Evolutionary conservation across 2,113 vertebrate species (phyloP), one percentile per base, ranked within the genome.

Genomic region (Prionailurus bengalensis): DNA sequence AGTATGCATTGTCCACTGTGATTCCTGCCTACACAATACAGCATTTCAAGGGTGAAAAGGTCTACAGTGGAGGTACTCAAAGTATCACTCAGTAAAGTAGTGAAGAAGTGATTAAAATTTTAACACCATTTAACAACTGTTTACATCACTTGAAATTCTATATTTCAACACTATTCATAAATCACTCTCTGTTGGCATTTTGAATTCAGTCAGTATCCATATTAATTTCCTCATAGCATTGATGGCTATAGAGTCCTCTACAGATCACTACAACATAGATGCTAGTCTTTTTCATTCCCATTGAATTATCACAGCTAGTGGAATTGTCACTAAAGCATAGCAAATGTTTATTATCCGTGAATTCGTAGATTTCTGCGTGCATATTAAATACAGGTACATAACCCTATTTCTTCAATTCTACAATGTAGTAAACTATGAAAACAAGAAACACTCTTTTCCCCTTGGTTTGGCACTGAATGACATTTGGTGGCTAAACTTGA

Each of bases 101-200:
- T 85, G 29, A 68, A 89, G n/a, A 66, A 91, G 3, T 88, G 45
- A 94, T 94, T 68, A 95, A 33, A 92, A n/a, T 23, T 70, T 85
- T 95, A 9, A 89, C 92, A 70, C 58, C 65, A 74, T 45, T 91
- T 45, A 88, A 74, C 51, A 48, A 84, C 29, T 19, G 48, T 96
- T 94, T 78, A 66, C 1, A 39, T 87, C 25, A n/a, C 12, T 85
- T 82, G n/a, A 94, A 92, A 94, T 96, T 70, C 23, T 85, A 90
- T 93, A 92, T 93, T 94, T 71, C 33, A 91, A n/a, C 16, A 82
- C 27, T 78, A 42, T 45, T 94, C 31, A 21, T 73, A 92, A 94
- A 82, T 86, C 13, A 92, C 19, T 90, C 31, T 66, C 15, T 92
- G 7, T 55, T 81, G 48, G 66, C 33, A 85, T 86, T 9, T 70